Evolutionary conservation across 2,888 invertebrate genomes (phyloP).

Genomic region (Crioceris asparagi): DNA sequence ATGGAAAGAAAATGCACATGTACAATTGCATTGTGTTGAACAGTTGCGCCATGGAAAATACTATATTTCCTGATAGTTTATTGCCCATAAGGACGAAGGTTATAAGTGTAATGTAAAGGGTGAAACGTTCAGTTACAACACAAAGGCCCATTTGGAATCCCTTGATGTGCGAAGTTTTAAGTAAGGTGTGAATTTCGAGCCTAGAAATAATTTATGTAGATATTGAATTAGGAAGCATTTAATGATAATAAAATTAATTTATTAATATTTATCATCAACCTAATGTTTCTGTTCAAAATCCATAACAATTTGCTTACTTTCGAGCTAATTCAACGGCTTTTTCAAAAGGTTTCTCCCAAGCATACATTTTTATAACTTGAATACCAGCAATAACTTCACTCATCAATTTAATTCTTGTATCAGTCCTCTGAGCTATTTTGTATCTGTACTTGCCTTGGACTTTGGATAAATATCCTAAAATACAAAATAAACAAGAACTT

Average conservation of each 20-base stretch:
- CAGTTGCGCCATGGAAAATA: conserved; percentile 68
- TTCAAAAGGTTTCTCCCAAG: conserved; percentile 64
- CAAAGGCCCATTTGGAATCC: conserved; percentile 53
- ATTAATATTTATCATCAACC: too few species aligned
- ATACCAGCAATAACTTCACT: conserved; percentile 64
- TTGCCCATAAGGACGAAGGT: conserved; percentile 61
- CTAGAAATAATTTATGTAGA: conserved; percentile 19
- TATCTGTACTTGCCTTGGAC: conserved; percentile 37
- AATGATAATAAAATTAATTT: too few species aligned
- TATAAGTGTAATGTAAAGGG: conserved; percentile 70
- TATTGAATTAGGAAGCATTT: too few species aligned
- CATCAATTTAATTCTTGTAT: conserved; percentile 60
- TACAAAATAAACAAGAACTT: too few species aligned
- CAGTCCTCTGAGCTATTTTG: conserved; percentile 44
- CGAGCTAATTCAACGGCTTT: conserved; percentile 49
- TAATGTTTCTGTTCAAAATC: too few species aligned
- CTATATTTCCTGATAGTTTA: conserved; percentile 47
- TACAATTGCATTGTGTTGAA: conserved; percentile 54
- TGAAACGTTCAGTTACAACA: conserved; percentile 77
- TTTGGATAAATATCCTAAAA: conserved; percentile 39
- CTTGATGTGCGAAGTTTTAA: conserved; percentile 54
- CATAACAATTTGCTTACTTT: conserved; percentile 38
- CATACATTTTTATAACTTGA: conserved; percentile 69
- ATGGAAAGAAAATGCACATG: conserved; percentile 27
- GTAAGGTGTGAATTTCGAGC: conserved; percentile 54